A percentile compares a stretch with the other conserved stretches of the same genome.
Evolutionary conservation across 2,113 vertebrate species (phyloP).

Genomic region (Ophiodon elongatus): DNA sequence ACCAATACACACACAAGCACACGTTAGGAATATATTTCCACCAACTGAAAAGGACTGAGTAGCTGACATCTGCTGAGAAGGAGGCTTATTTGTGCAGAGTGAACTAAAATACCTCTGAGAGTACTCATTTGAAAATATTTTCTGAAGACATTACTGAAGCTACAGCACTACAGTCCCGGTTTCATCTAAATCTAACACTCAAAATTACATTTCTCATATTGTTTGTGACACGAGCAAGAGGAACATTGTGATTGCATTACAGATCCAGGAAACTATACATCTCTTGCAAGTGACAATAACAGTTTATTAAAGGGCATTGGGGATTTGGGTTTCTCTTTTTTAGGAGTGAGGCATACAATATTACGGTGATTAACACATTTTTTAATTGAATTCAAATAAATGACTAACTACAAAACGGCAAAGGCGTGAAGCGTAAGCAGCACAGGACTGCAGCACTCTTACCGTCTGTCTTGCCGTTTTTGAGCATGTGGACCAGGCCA

Average conservation of each 20-base stretch:
- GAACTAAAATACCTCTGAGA: neutral
- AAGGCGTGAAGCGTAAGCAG: neutral
- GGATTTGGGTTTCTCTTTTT: neutral
- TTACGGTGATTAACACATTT: neutral
- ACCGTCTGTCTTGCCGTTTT: constrained; percentile 99
- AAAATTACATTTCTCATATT: neutral
- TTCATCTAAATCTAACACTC: constrained; percentile 17
- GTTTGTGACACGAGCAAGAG: neutral
- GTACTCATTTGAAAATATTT: constrained; percentile 9
- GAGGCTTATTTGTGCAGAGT: neutral
- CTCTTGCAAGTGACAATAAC: constrained; percentile 9
- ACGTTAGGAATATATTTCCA: constrained; percentile 35
- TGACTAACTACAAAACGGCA: neutral
- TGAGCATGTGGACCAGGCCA: constrained; percentile 98
- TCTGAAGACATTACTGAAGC: neutral
- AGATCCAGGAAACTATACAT: neutral
- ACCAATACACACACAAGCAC: constrained; percentile 26
- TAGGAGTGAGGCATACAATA: neutral
- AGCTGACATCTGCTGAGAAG: constrained; percentile 8
- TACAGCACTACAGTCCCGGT: neutral
- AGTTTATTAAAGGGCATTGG: neutral
- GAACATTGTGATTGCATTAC: neutral
- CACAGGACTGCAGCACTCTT: constrained; percentile 42
- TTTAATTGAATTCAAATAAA: neutral
- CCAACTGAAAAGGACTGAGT: neutral